A percentile compares a stretch with the other conserved stretches of the same genome.
phyloP scores from a whole-genome alignment of 2,888 invertebrate genomes.

The Cinara cedri region DNA sequence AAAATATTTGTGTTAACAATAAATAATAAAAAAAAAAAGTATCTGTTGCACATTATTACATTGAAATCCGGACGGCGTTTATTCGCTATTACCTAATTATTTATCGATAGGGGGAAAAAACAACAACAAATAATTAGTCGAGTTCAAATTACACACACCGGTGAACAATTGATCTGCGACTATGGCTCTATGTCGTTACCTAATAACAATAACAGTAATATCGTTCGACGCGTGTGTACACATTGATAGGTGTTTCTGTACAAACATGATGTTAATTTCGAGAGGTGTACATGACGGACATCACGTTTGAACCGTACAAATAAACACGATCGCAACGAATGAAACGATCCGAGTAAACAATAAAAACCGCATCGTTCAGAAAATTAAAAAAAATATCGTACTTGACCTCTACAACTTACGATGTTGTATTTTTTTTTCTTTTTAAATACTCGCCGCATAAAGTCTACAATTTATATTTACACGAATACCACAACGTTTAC shows the following conservation, averaged over 20 bases:
- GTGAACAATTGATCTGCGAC: constrained; percentile 29
- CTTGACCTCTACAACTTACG: constrained; percentile 42
- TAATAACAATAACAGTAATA: constrained; percentile 14
- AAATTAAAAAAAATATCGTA: neutral
- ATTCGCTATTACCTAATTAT: neutral
- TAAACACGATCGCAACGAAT: constrained; percentile 31
- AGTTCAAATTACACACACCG: constrained; percentile 30
- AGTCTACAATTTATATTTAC: no score
- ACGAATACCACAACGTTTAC: no score
- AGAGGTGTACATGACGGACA: constrained; percentile 17
- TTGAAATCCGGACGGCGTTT: neutral
- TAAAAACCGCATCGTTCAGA: no score
- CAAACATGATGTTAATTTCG: neutral
- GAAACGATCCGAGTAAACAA: neutral
- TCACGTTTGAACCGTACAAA: constrained; percentile 29
- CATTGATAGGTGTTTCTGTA: no score
- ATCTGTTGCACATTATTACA: constrained; percentile 11
- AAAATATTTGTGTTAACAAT: no score
- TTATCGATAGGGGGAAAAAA: constrained; percentile 3
- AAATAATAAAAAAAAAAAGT: neutral
- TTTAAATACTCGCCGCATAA: no score
- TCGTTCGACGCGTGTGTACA: neutral
- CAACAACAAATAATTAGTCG: constrained; percentile 33
- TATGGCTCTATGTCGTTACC: neutral
- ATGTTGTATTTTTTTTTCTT: no score